Percentiles rank a stretch among this genome's conserved stretches.
Conservation (phyloP, 2,113 vertebrate species). For the Ranitomeya variabilis region DNA sequence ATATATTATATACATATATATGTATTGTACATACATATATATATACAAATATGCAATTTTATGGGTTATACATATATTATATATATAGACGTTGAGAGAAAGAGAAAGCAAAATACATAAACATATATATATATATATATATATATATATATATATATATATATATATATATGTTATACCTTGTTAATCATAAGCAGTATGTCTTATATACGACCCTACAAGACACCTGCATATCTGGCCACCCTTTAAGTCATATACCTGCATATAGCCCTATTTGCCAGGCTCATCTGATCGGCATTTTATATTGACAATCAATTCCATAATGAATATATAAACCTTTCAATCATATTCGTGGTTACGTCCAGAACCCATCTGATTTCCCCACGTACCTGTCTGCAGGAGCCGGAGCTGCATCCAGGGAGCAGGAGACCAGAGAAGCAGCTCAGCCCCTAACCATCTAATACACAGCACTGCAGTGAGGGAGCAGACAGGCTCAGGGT, state of each 20-base stretch:
- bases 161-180: neutral
- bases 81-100: neutral
- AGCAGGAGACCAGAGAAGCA: constrained; percentile 46
- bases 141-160: neutral
- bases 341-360: neutral
- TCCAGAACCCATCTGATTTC: neutral
- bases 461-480: constrained; percentile 56
- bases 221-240: constrained; percentile 20
- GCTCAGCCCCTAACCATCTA: constrained; percentile 50
- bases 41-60: neutral
- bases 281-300: neutral
- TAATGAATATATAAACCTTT: neutral
- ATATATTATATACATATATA: neutral
- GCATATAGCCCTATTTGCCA: neutral
- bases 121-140: neutral
- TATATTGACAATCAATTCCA: neutral
- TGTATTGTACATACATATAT: neutral
- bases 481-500: constrained; percentile 46
- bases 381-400: constrained; percentile 47
- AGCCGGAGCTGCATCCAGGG: constrained; percentile 37
- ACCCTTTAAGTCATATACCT: constrained; percentile 27
- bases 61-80: neutral
- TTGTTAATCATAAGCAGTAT: neutral
- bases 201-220: neutral
- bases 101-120: neutral